Evolutionary conservation across 2,797 vertebrate genomes (phyloP).

Genomic region (Ataeniobius toweri): DNA sequence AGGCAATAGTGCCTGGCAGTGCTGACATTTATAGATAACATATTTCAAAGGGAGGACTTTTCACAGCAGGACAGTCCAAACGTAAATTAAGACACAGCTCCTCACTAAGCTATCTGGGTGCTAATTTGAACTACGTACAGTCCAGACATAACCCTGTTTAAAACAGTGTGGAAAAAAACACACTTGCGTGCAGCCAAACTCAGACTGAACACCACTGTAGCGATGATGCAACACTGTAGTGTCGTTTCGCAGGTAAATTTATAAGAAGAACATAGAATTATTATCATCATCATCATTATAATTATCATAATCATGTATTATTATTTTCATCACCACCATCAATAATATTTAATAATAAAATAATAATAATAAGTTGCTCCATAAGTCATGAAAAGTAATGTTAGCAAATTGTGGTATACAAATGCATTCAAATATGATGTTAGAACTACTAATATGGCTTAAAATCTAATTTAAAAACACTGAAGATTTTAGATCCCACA

Average conservation of each 20-base stretch:
- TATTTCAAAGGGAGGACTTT: background rate
- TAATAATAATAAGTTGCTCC: too few species aligned
- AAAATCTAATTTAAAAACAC: background rate
- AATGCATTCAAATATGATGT: too few species aligned
- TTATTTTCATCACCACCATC: background rate
- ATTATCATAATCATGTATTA: too few species aligned
- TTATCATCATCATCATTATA: too few species aligned
- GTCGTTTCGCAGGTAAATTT: background rate
- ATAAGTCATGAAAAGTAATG: background rate
- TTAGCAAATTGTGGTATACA: background rate
- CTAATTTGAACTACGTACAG: background rate
- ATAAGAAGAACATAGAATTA: background rate
- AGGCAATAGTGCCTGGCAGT: background rate
- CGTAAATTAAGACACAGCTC: background rate
- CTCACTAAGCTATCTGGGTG: background rate
- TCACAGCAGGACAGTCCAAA: background rate
- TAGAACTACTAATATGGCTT: background rate
- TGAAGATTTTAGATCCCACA: background rate
- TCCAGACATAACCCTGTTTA: background rate
- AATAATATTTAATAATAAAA: too few species aligned
- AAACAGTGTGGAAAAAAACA: background rate
- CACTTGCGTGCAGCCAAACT: background rate
- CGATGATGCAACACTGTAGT: background rate
- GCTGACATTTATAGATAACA: background rate
- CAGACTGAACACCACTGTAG: background rate